Conservation (phyloP, 2,888 invertebrate species). For the Icerya purchasi region DNA sequence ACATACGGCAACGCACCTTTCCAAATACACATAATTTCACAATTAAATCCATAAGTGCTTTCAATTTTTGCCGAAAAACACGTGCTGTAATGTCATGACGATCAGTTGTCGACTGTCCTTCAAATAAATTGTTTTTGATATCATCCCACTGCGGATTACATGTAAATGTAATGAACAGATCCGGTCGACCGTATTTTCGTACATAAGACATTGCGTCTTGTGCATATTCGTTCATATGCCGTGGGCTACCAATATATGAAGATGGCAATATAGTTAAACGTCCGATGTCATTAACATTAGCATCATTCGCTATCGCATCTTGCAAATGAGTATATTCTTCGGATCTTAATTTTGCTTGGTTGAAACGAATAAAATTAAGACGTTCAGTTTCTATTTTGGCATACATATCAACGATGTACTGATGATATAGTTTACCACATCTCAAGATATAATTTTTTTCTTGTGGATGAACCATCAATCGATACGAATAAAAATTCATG, state of each 20-base stretch:
- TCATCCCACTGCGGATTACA: slow-evolving; percentile 23
- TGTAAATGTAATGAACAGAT: slow-evolving; percentile 24
- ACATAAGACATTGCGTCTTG: slow-evolving; percentile 25
- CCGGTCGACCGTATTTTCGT: slow-evolving; percentile 22
- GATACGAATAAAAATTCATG: slow-evolving; percentile 18
- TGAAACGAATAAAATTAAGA: slow-evolving; percentile 16
- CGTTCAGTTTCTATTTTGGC: slow-evolving; percentile 19
- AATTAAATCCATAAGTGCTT: slow-evolving; percentile 17
- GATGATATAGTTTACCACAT: slow-evolving; percentile 12
- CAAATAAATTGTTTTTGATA: slow-evolving; percentile 18
- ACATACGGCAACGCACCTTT: slow-evolving; percentile 17
- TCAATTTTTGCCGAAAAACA: slow-evolving; percentile 21
- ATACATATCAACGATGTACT: slow-evolving; percentile 15
- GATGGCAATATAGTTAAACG: slow-evolving; percentile 20
- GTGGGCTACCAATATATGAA: slow-evolving; percentile 22
- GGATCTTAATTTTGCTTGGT: slow-evolving; percentile 17
- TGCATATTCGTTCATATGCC: slow-evolving; percentile 24
- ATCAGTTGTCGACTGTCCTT: slow-evolving; percentile 17
- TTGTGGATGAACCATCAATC: slow-evolving; percentile 14
- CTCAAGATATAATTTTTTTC: slow-evolving; percentile 6
- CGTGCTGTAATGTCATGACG: slow-evolving; percentile 20
- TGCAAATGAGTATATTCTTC: slow-evolving; percentile 19
- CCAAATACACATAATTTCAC: slow-evolving; percentile 19
- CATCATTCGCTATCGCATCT: slow-evolving; percentile 17
- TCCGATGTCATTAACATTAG: slow-evolving; percentile 14